Evolutionary conservation across 1,140 invertebrate species (phyloP), one percentile per base, ranked within the genome.

Genomic region (Megalopta genalis): DNA sequence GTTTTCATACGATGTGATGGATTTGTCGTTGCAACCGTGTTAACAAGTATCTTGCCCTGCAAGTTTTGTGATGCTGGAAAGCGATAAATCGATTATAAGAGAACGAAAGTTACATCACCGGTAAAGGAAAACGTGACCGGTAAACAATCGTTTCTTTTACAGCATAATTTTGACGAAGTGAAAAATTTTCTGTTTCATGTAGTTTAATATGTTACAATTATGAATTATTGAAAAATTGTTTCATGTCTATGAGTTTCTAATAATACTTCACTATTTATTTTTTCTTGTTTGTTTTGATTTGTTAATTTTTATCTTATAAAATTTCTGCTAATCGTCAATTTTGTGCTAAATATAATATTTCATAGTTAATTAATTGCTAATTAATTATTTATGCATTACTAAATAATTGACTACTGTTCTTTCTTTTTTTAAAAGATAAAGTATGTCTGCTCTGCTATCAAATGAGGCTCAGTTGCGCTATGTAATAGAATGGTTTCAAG

Each of bases 401-500:
- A 16, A 80, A 68, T 68, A 46, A 54, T 65, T 37, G 16, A 32
- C 16, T 1, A 46, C 52, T 27, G 0, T 67, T n/a, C 21, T 62
- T 39, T 52, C 63, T 72, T 54, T 84, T 83, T 77, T 69, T 83
- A 83, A 46, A 60, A 90, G 82, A 68, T 83, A 72, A 84, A 89
- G 87, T 42, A 92, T 93, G 92, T 90, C 91, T 80, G 85, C 94
- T 52, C 90, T 92, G 8, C 83, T 95, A 66, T 94, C 94, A 1
- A 94, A 93, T 67, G 95, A 96, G 88, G 95, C 95, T 10, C 96
- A 98, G 91, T 91, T 97, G 69, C 94, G 96, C 66, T 97, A 97
- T 89, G 92, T 97, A 71, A 90, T 96, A 49, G 95, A 97, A 89
- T 98, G 97, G 97, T 98, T 98, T 91, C 94, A 95, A 87, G 96